phyloP scores from a whole-genome alignment of 64 coral and sea anemone genomes.

The Porites australiensis region DNA sequence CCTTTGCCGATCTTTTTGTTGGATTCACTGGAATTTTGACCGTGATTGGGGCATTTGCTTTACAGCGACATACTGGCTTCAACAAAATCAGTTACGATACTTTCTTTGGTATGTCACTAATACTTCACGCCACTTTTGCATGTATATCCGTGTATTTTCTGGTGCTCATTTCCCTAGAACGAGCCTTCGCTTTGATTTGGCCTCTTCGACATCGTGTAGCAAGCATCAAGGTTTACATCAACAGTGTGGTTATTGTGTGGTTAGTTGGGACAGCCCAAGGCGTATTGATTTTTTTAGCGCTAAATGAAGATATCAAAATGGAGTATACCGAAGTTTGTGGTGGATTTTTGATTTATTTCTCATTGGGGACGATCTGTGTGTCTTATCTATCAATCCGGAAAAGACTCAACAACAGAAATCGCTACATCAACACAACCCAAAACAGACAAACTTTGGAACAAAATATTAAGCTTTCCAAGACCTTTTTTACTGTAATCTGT shows the following conservation, averaged over 20 bases:
- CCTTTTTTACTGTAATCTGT: no score
- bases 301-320: no score
- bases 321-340: no score
- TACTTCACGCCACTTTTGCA: not conserved
- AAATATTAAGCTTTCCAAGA: not conserved
- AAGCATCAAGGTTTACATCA: not conserved
- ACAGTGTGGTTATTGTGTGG: not conserved
- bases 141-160: not conserved
- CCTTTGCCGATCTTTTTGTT: not conserved
- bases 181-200: slow-evolving; percentile 5
- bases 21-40: not conserved
- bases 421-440: not conserved
- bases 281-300: no score
- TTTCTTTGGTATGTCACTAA: not conserved
- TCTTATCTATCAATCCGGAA: not conserved
- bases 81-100: not conserved
- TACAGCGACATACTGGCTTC: not conserved
- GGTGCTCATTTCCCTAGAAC: not conserved
- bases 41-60: not conserved
- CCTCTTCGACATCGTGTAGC: not conserved
- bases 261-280: not conserved
- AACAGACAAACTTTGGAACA: not conserved
- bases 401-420: not conserved
- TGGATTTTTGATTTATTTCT: not conserved
- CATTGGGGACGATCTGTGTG: not conserved